phyloP scores from a whole-genome alignment of 2,888 invertebrate genomes.

The Drosophila neotestacea region DNA sequence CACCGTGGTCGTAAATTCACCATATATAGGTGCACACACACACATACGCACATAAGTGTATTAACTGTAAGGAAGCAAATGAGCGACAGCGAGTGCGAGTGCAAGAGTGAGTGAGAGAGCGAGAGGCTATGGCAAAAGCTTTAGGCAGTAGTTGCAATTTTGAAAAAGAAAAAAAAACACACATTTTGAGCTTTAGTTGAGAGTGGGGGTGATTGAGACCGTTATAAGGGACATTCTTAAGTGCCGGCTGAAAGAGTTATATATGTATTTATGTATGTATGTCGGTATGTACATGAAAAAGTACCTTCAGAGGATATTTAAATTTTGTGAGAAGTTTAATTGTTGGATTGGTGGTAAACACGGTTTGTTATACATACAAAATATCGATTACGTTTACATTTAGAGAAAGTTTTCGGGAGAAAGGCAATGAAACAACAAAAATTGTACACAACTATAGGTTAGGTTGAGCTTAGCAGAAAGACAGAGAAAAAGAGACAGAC shows the following conservation, averaged over 20 bases:
- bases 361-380: conserved; percentile 34
- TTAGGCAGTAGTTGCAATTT: neutral
- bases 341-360: neutral
- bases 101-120: conserved; percentile 32
- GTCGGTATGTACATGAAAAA: conserved; percentile 1
- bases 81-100: conserved; percentile 36
- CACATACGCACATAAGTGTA: conserved; percentile 21
- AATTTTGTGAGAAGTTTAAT: conserved; percentile 13
- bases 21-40: conserved; percentile 15
- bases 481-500: conserved; percentile 40
- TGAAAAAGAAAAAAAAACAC: neutral
- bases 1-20: too few species aligned
- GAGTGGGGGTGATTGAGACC: conserved; percentile 1
- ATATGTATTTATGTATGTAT: neutral
- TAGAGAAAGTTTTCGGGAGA: conserved; percentile 54
- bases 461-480: conserved; percentile 57
- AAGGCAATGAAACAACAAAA: conserved; percentile 49
- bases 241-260: conserved; percentile 1
- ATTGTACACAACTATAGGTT: conserved; percentile 43
- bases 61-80: conserved; percentile 30
- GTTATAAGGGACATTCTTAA: neutral
- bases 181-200: neutral
- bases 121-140: conserved; percentile 33
- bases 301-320: neutral
- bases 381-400: conserved; percentile 52